Conservation (phyloP, 2,888 invertebrate genomes). For the Anodontia alba region DNA sequence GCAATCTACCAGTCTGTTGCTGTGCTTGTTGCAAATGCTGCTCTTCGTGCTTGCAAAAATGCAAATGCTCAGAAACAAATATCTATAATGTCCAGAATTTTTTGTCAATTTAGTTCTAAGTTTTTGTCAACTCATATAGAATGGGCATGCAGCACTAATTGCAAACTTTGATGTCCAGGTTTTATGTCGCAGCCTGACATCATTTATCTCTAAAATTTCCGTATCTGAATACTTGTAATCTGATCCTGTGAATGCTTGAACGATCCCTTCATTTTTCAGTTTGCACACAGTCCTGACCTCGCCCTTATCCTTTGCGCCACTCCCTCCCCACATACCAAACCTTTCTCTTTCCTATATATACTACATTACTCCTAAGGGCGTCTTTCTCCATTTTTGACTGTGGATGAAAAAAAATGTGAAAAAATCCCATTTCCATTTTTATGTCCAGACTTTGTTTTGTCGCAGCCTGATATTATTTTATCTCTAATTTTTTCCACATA, state of each 20-base stretch:
- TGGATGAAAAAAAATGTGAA: no score
- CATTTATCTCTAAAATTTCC: neutral
- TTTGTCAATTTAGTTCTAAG: neutral
- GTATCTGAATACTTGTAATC: neutral
- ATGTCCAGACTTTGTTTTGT: no score
- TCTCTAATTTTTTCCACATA: no score
- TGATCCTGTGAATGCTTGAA: neutral
- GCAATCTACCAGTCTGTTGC: neutral
- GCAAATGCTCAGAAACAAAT: slow-evolving; percentile 3
- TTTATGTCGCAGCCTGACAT: neutral
- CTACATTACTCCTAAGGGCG: no score
- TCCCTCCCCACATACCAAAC: no score
- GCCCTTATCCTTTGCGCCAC: no score
- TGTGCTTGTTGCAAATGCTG: slow-evolving; percentile 19
- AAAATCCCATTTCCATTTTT: no score
- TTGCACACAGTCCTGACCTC: neutral
- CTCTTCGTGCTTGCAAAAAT: neutral
- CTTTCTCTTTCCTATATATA: neutral
- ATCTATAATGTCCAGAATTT: neutral
- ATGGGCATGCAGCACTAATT: neutral
- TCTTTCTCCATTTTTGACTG: no score
- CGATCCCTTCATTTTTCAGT: neutral
- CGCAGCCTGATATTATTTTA: no score
- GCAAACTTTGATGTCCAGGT: neutral
- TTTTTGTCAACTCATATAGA: neutral